Evolutionary conservation across 2,888 invertebrate species (phyloP).

Genomic region (Sminthurinus aureus): DNA sequence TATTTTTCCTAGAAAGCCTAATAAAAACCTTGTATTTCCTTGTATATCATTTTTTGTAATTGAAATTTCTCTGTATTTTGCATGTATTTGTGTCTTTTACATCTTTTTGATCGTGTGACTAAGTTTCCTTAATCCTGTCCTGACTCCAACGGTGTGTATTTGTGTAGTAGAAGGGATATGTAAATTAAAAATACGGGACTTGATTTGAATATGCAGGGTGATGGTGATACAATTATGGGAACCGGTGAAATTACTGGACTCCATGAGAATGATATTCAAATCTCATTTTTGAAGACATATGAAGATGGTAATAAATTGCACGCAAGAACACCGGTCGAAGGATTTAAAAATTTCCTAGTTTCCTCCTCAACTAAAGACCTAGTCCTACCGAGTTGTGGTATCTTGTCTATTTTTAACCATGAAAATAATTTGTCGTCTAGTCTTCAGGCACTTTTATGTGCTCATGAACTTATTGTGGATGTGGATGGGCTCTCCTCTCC

Average conservation of each 20-base stretch:
- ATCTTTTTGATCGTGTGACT: too few species aligned
- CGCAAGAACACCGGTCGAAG: slow-evolving; percentile 51
- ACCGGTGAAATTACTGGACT: slow-evolving; percentile 5
- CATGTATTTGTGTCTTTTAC: too few species aligned
- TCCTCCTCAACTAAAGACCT: slow-evolving; percentile 48
- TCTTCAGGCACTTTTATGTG: slow-evolving; percentile 28
- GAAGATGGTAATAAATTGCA: slow-evolving; percentile 8
- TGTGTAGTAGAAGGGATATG: too few species aligned
- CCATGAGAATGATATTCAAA: slow-evolving; percentile 23
- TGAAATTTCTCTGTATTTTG: too few species aligned
- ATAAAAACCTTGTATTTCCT: too few species aligned
- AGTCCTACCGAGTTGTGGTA: slow-evolving; percentile 72
- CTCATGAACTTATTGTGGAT: slow-evolving; percentile 34
- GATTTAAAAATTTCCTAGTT: slow-evolving; percentile 31
- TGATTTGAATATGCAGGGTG: slow-evolving; percentile 7
- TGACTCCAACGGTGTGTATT: too few species aligned
- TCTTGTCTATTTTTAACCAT: slow-evolving; percentile 64
- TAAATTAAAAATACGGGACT: too few species aligned
- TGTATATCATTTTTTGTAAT: too few species aligned
- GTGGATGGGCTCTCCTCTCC: slow-evolving; percentile 43
- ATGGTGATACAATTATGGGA: slow-evolving; percentile 27
- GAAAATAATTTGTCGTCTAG: slow-evolving; percentile 37
- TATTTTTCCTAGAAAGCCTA: too few species aligned
- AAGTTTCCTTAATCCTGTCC: too few species aligned
- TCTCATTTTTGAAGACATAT: slow-evolving; percentile 3